A percentile compares a stretch with the other conserved stretches of the same genome.
Conservation (phyloP, 2,888 invertebrate genomes). For the Cheiracanthium punctorium region DNA sequence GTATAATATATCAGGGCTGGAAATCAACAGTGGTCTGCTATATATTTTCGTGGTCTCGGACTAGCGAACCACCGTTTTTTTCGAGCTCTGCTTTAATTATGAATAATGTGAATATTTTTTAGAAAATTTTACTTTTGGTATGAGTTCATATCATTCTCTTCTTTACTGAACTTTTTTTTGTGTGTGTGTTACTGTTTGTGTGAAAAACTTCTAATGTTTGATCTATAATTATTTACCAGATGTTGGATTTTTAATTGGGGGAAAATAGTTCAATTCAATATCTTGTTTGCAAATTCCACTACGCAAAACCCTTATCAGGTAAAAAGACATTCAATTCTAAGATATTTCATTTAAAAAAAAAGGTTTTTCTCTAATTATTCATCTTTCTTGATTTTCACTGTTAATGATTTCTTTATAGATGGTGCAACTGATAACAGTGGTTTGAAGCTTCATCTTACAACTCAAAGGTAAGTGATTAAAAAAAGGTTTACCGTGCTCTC, state of each 20-base stretch:
- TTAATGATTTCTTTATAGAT: slow-evolving; percentile 55
- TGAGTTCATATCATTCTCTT: no score
- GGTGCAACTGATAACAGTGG: slow-evolving; percentile 73
- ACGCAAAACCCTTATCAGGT: slow-evolving; percentile 76
- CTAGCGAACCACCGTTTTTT: no score
- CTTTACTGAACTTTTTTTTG: no score
- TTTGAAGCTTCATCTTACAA: slow-evolving; percentile 61
- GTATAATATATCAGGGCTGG: no score
- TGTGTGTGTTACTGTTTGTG: no score
- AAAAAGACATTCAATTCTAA: not conserved
- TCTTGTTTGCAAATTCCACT: slow-evolving; percentile 80
- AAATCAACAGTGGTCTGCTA: no score
- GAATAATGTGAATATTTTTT: no score
- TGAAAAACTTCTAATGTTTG: no score
- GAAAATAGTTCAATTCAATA: slow-evolving; percentile 78
- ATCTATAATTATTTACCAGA: slow-evolving; percentile 73
- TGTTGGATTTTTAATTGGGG: slow-evolving; percentile 80
- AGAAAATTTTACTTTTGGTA: no score
- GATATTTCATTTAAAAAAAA: not conserved
- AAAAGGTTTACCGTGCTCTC: no score
- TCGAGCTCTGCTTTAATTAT: no score
- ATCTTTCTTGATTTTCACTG: not conserved
- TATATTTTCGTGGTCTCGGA: no score
- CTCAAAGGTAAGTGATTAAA: slow-evolving; percentile 57
- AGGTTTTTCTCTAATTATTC: not conserved